Evolutionary conservation across 2,888 invertebrate species (phyloP).

Genomic region (Labia minor): DNA sequence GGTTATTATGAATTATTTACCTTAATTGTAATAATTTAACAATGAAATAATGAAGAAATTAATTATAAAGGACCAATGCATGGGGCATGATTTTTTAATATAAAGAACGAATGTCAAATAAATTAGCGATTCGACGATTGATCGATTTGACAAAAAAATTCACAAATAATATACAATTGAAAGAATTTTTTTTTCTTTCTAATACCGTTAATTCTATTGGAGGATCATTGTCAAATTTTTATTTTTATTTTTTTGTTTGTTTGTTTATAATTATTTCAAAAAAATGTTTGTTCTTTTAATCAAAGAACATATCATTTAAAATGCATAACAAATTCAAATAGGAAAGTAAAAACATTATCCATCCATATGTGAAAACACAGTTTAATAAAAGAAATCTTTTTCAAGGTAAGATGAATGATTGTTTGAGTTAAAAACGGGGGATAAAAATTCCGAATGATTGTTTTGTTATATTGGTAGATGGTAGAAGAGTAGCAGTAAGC

Average conservation of each 20-base stretch:
- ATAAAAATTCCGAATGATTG: too few relatives aligned
- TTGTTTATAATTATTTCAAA: too few relatives aligned
- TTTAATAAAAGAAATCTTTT: slow-evolving; percentile 17
- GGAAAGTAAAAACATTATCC: too few relatives aligned
- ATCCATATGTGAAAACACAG: too few relatives aligned
- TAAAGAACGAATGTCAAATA: not conserved
- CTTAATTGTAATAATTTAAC: not conserved
- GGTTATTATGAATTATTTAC: not conserved
- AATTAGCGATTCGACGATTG: not conserved
- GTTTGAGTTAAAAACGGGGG: slow-evolving; percentile 19
- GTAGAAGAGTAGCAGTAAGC: not conserved
- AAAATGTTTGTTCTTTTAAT: too few relatives aligned
- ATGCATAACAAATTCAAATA: too few relatives aligned
- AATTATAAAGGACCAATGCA: not conserved
- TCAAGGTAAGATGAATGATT: slow-evolving; percentile 27
- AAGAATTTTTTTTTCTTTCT: too few relatives aligned
- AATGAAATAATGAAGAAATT: not conserved
- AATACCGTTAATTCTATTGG: too few relatives aligned
- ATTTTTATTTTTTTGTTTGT: too few relatives aligned
- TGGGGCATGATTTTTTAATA: not conserved
- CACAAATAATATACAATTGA: too few relatives aligned
- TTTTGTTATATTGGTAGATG: slow-evolving; percentile 16
- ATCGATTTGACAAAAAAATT: not conserved
- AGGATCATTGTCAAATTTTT: too few relatives aligned
- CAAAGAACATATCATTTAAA: too few relatives aligned